phyloP scores from a whole-genome alignment of 2,888 invertebrate species.

The Morpho achilles region DNA sequence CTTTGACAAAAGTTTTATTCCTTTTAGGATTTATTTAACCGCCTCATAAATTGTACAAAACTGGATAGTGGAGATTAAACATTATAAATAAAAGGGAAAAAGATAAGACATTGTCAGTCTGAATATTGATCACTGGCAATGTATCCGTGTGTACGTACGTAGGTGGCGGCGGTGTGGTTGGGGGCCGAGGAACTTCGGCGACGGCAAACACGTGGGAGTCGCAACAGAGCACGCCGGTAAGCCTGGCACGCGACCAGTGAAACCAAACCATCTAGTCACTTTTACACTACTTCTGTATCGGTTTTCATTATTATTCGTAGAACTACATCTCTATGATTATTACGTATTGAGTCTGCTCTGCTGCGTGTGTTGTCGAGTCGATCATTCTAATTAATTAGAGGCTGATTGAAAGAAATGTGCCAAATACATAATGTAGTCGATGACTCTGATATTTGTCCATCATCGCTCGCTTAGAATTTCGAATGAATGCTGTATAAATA shows the following conservation, averaged over 20 bases:
- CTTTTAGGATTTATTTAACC: no score
- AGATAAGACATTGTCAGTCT: conserved; percentile 20
- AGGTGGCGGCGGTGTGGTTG: conserved; percentile 73
- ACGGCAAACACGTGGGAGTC: conserved; percentile 65
- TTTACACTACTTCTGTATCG: conserved; percentile 61
- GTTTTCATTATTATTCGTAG: conserved; percentile 72
- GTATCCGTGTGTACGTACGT: conserved; percentile 70
- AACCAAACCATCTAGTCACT: conserved; percentile 56
- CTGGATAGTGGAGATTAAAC: neutral
- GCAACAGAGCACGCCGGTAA: conserved; percentile 71
- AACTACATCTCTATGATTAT: conserved; percentile 60
- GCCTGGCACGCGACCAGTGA: conserved; percentile 62
- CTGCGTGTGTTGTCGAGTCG: conserved; percentile 75
- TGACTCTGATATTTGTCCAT: conserved; percentile 17
- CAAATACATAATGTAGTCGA: conserved; percentile 34
- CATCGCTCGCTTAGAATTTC: conserved; percentile 9
- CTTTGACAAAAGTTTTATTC: no score
- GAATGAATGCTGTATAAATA: conserved; percentile 8
- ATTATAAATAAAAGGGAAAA: neutral
- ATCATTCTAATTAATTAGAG: conserved; percentile 65
- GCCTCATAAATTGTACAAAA: no score
- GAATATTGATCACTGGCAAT: conserved; percentile 36
- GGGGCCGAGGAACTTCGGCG: conserved; percentile 59
- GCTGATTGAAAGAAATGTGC: conserved; percentile 69
- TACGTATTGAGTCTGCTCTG: conserved; percentile 73